phyloP scores from a whole-genome alignment of 2,797 vertebrate species.

The Bryconaethiops microstoma region DNA sequence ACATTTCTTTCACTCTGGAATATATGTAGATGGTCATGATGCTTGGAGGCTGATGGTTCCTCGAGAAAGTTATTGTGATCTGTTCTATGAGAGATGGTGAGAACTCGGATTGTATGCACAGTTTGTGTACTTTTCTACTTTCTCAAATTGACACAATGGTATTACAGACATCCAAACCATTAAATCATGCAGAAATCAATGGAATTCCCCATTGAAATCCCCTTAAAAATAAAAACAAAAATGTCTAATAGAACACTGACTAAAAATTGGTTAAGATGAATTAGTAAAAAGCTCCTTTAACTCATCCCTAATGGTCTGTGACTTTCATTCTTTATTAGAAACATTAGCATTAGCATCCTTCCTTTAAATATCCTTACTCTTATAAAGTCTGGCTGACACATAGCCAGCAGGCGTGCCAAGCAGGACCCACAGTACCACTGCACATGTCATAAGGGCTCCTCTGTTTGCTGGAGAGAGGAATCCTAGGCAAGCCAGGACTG shows the following conservation, averaged over 20 bases:
- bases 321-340: not conserved
- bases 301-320: not conserved
- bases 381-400: constrained; percentile 88
- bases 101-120: too few relatives aligned
- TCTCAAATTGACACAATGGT: too few relatives aligned
- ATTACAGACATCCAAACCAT: too few relatives aligned
- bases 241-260: not conserved
- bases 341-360: not conserved
- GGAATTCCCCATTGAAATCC: too few relatives aligned
- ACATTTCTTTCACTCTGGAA: too few relatives aligned
- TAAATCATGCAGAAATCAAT: too few relatives aligned
- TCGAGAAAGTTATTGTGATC: too few relatives aligned
- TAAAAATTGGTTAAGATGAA: not conserved
- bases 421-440: constrained; percentile 88
- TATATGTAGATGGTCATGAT: too few relatives aligned
- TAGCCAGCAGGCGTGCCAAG: constrained; percentile 89
- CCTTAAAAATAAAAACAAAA: not conserved
- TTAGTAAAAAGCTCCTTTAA: not conserved
- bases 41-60: too few relatives aligned
- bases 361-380: constrained; percentile 78
- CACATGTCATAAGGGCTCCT: constrained; percentile 89
- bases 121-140: too few relatives aligned
- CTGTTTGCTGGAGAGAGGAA: constrained; percentile 95
- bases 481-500: constrained; percentile 96
- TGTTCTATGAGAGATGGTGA: too few relatives aligned